Evolutionary conservation across 2,797 vertebrate species (phyloP).

Genomic region (Sorex maritimensis): DNA sequence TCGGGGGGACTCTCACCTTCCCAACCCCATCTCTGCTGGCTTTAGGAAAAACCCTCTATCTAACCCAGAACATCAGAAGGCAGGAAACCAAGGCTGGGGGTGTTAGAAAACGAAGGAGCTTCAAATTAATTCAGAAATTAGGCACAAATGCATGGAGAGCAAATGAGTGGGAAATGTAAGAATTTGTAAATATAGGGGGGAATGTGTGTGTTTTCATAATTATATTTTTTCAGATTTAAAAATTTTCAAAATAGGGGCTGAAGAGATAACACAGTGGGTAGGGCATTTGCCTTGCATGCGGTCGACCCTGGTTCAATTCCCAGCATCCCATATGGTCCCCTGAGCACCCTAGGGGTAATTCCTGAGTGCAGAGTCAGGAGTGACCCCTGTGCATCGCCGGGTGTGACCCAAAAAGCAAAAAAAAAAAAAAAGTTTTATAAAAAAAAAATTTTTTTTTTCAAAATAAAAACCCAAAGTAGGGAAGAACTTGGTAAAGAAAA

Average conservation of each 20-base stretch:
- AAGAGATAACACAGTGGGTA: too few relatives aligned
- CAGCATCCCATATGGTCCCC: too few relatives aligned
- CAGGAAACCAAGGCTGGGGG: neutral
- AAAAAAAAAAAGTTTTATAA: too few relatives aligned
- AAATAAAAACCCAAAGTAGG: neutral
- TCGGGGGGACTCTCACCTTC: neutral
- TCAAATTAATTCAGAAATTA: slow-evolving; percentile 14
- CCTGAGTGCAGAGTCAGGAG: too few relatives aligned
- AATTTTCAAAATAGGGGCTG: neutral
- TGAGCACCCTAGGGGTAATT: too few relatives aligned
- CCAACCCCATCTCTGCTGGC: neutral
- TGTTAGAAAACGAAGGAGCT: neutral
- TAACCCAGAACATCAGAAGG: neutral
- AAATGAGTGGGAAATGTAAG: neutral
- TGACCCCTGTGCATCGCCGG: too few relatives aligned
- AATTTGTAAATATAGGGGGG: slow-evolving; percentile 1
- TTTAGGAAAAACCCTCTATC: neutral
- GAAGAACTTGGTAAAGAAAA: neutral
- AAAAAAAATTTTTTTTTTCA: neutral
- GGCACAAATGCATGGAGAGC: neutral
- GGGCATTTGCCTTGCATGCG: too few relatives aligned
- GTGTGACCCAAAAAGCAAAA: too few relatives aligned
- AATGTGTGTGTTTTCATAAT: neutral
- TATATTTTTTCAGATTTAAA: slow-evolving; percentile 8
- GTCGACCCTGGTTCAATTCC: too few relatives aligned